Evolutionary conservation across 2,113 vertebrate species (phyloP), one percentile per base, ranked within the genome.

Genomic region (Leptosomus discolor): DNA sequence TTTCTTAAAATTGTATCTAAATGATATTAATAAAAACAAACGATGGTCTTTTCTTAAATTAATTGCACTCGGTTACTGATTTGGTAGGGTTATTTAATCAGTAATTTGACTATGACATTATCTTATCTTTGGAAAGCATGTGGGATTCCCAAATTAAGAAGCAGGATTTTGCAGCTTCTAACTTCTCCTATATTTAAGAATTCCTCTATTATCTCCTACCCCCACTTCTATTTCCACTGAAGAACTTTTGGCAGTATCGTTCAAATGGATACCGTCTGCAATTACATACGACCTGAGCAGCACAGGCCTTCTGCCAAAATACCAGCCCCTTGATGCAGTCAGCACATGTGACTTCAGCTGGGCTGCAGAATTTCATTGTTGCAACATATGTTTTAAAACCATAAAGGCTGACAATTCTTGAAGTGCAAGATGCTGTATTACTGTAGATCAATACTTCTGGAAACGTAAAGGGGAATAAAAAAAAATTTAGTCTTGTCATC

Each of bases 251-350:
- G 97, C 95, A 96, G 97, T 63, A 97, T 90, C 97, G 94, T 97
- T 98, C 98, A 70, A 94, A 85, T 92, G 94, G 97, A 98, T 98
- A 98, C 98, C 98, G 98, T 98, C 97, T 98, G 98, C 98, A 98
- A 93, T 96, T 74, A 95, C 97, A 95, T 77, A 85, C 56, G 94
- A 96, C 71, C 93, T 87, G 65, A 96, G 94, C 94, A 97, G 93
- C 48, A 26, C 78, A 68, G 98, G 98, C 97, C 9, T 32, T 39
- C 88, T 94, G 98, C 99, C 98, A 99, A 97, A 88, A 94, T 70
- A 96, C 95, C 98, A 97, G 95, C 97, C 96, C 96, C 81, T 97
- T 93, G 95, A 97, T 95, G 96, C 97, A 98, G 96, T 88, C 97
- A 98, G 98, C 96, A 97, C 96, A 96, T 96, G 96, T 97, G 97